These are phyloP conservation scores for Chrysogorgia sp. DNA, from an alignment of 92 coral and sea anemone species.

Conservation along the genomic window DNA sequence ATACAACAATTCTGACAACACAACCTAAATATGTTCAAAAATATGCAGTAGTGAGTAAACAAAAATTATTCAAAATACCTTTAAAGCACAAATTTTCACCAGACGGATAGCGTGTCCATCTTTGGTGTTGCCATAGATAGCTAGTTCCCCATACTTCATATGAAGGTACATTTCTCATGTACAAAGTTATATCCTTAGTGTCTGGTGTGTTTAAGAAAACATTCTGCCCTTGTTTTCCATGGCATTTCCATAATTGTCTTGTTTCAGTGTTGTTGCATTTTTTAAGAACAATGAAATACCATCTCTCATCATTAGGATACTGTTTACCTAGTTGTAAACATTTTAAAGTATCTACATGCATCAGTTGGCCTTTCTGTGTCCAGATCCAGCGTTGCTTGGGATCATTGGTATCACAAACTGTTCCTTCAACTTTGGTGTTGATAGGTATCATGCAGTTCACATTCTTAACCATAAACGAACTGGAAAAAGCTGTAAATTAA, in stretches of 20 bases:
- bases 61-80: neutral
- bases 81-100: neutral
- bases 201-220: too few species aligned
- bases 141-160: neutral
- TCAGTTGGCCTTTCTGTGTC: slow-evolving; percentile 10
- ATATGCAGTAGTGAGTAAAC: too few species aligned
- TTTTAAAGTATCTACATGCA: slow-evolving; percentile 11
- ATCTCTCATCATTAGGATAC: neutral
- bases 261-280: neutral
- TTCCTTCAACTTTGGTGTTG: neutral
- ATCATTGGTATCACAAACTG: neutral
- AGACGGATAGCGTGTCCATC: neutral
- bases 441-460: too few species aligned
- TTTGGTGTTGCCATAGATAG: neutral
- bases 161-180: too few species aligned
- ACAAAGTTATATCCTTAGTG: too few species aligned
- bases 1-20: too few species aligned
- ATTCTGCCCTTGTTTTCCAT: too few species aligned
- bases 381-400: slow-evolving; percentile 26
- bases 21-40: too few species aligned
- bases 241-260: neutral
- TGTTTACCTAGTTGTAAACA: slow-evolving; percentile 11
- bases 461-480: too few species aligned
- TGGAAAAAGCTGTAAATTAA: too few species aligned
- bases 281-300: neutral